Conservation (phyloP, 2,888 invertebrate genomes). For the Folsomia manolachei region DNA sequence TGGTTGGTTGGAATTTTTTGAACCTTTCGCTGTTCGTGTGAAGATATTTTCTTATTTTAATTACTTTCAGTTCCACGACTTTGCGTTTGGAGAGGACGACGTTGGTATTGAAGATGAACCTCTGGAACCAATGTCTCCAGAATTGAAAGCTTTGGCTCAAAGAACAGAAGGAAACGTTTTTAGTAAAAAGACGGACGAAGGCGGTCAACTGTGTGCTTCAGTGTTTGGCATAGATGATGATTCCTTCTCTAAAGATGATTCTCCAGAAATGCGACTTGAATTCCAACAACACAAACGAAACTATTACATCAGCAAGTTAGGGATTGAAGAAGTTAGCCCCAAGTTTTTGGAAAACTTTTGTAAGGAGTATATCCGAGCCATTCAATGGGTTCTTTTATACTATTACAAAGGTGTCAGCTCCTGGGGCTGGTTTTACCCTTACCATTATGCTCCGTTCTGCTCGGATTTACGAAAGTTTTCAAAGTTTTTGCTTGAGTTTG, state of each 20-base stretch:
- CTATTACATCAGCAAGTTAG: constrained; percentile 88
- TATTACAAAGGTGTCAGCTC: constrained; percentile 95
- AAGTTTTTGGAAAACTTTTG: constrained; percentile 78
- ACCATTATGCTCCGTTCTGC: constrained; percentile 94
- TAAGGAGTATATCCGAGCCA: constrained; percentile 82
- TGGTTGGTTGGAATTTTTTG: too few relatives aligned
- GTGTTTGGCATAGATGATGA: constrained; percentile 58
- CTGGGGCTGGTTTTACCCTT: constrained; percentile 98
- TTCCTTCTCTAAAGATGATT: constrained; percentile 62
- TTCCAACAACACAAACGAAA: constrained; percentile 81
- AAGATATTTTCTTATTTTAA: not conserved
- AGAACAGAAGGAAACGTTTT: constrained; percentile 64
- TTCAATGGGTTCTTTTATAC: constrained; percentile 95
- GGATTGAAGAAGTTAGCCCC: constrained; percentile 74
- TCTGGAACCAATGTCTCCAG: constrained; percentile 53
- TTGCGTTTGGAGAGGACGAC: constrained; percentile 45
- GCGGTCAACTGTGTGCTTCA: constrained; percentile 52
- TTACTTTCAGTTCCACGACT: constrained; percentile 43
- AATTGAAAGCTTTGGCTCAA: constrained; percentile 63
- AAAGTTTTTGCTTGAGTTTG: constrained; percentile 73
- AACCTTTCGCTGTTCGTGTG: not conserved
- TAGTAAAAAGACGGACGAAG: constrained; percentile 33
- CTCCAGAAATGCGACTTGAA: constrained; percentile 60
- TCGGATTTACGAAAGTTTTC: constrained; percentile 85
- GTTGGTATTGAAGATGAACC: constrained; percentile 38